phyloP scores from a whole-genome alignment of 2,113 vertebrate genomes.

The Erythrolamprus reginae region DNA sequence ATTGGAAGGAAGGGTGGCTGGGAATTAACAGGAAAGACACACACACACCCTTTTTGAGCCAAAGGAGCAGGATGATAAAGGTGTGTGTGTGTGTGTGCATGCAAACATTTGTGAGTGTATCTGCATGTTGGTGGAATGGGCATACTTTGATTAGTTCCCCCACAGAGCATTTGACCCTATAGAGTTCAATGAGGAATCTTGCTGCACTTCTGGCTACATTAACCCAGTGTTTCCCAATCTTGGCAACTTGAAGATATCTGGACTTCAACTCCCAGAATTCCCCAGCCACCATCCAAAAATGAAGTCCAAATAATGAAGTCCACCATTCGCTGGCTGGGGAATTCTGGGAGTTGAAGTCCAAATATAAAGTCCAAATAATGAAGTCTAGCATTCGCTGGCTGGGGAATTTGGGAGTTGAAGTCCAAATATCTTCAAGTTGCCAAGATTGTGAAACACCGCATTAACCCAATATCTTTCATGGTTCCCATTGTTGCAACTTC shows the following conservation, averaged over 20 bases:
- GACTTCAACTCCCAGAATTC: too few species aligned
- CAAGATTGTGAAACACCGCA: too few species aligned
- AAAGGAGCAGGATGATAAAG: neutral
- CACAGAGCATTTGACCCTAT: neutral
- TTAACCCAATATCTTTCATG: conserved; percentile 13
- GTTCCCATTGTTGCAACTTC: neutral
- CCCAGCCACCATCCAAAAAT: too few species aligned
- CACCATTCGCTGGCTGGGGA: too few species aligned
- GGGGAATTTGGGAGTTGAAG: too few species aligned
- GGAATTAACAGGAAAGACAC: neutral
- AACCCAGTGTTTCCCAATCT: too few species aligned
- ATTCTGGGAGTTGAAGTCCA: too few species aligned
- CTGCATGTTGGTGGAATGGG: neutral
- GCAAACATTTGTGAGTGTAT: neutral
- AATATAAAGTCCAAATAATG: too few species aligned
- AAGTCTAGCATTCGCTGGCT: too few species aligned
- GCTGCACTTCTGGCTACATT: conserved; percentile 3
- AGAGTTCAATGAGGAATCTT: conserved; percentile 24
- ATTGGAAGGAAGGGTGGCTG: conserved; percentile 3
- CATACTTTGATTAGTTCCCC: conserved; percentile 36
- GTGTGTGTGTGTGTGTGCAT: neutral
- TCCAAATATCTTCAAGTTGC: too few species aligned
- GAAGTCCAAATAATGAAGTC: too few species aligned
- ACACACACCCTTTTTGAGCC: neutral
- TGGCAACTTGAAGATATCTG: too few species aligned